Evolutionary conservation across 2,888 invertebrate species (phyloP), one percentile per base, ranked within the genome.

Genomic region (Stenodera caucasica): DNA sequence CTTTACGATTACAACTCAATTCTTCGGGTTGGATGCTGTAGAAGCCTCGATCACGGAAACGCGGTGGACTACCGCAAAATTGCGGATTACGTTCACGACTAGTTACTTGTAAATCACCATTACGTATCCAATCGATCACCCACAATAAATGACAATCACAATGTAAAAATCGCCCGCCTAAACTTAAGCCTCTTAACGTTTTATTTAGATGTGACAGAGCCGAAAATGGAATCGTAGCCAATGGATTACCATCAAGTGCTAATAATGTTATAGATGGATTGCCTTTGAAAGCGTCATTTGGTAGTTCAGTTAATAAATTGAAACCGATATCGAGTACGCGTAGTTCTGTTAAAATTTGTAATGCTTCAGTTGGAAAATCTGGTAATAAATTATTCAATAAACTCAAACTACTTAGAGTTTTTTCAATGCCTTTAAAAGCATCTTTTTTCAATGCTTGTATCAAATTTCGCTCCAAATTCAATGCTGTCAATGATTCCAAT

Each of bases 321-420:
- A 96, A 96, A 53, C 96, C 96, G 67, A 96, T 92, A 78, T 96
- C 96, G 67, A 96, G 82, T 9, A 96, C 95, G 78, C 94, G 85
- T 57, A 96, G 82, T 79, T 94, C 94, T 56, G 85, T 86, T 55
- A 96, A 82, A 26, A 87, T 86, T 67, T 87, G 87, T 71, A 96
- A 86, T 7, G 95, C 94, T 49, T 85, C 87, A 1, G 89, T 89
- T 1, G 96, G 96, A 78, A 94, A 95, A 77, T 93, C 92, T 0
- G 93, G 88, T 58, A 96, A 83, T 57, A 95, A 84, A 82, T 96
- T 96, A 79, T 96, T 96, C 37, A 96, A 83, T 63, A 96, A 83
- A 80, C 94, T 95, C 56, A 96, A 83, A 0, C 95, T 96, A 77
- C 92, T 95, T 45, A 96, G 81, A 0, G 93, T 92, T 67, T 87